Conservation (phyloP, 1,140 invertebrate species). For the Teleogryllus occipitalis region DNA sequence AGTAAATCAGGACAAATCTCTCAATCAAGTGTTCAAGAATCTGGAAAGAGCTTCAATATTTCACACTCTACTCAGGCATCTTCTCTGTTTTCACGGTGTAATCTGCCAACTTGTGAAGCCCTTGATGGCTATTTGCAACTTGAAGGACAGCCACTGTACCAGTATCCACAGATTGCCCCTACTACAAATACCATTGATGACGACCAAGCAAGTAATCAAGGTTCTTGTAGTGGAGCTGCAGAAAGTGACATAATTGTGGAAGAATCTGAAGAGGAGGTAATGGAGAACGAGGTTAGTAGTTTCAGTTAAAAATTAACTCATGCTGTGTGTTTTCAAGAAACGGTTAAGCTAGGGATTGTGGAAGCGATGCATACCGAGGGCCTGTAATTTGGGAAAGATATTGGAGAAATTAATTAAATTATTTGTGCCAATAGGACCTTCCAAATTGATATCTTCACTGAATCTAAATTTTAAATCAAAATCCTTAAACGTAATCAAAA, state of each 20-base stretch:
- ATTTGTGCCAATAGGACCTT: too few species aligned
- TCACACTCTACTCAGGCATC: slow-evolving; percentile 16
- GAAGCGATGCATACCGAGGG: too few species aligned
- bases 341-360: too few species aligned
- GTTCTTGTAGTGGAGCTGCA: slow-evolving; percentile 15
- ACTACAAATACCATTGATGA: neutral
- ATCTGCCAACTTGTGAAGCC: neutral
- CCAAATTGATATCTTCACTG: too few species aligned
- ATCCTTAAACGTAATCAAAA: too few species aligned
- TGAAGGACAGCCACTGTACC: neutral
- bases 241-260: slow-evolving; percentile 24
- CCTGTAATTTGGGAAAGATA: too few species aligned
- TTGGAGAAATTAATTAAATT: too few species aligned
- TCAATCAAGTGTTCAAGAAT: neutral
- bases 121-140: neutral
- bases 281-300: slow-evolving; percentile 17
- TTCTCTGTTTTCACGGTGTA: neutral
- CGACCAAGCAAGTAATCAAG: slow-evolving; percentile 14
- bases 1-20: neutral
- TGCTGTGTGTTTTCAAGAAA: too few species aligned
- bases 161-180: neutral
- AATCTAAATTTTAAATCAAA: too few species aligned
- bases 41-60: neutral
- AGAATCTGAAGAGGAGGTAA: slow-evolving; percentile 19
- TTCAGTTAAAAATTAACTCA: too few species aligned